A percentile compares a stretch with the other conserved stretches of the same genome.
Evolutionary conservation across 2,113 vertebrate genomes (phyloP).

Genomic region (Apeltes quadracus): DNA sequence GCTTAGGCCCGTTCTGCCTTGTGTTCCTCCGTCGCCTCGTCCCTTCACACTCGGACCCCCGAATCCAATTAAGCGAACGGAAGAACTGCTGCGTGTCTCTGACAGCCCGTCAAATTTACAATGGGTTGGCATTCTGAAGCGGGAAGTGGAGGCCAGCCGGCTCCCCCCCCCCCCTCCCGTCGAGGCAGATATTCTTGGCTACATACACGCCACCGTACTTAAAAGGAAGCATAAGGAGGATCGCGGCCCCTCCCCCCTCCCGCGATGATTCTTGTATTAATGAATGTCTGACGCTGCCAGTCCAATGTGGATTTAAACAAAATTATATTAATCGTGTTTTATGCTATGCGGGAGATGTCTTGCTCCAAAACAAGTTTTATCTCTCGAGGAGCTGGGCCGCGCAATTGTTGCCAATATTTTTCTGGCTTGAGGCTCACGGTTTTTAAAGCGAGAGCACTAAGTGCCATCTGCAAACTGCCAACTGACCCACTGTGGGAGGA

Average conservation of each 20-base stretch:
- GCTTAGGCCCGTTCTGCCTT: slow-evolving; percentile 15
- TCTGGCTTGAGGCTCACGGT: neutral
- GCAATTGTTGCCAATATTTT: neutral
- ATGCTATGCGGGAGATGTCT: neutral
- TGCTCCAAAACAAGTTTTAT: slow-evolving; percentile 3
- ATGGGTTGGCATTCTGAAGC: slow-evolving; percentile 40
- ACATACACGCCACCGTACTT: neutral
- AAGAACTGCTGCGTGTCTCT: slow-evolving; percentile 43
- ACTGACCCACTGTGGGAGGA: neutral
- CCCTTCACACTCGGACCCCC: slow-evolving; percentile 35
- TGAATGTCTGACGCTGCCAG: slow-evolving; percentile 7
- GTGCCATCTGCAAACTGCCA: neutral
- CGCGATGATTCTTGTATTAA: slow-evolving; percentile 19
- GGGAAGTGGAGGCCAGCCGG: slow-evolving; percentile 32
- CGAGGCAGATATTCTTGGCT: slow-evolving; percentile 37
- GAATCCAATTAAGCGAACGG: slow-evolving; percentile 65
- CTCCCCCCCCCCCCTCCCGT: too few relatives aligned
- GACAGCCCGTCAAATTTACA: slow-evolving; percentile 62
- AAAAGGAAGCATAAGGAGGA: neutral
- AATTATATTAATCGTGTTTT: slow-evolving; percentile 17
- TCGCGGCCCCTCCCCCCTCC: slow-evolving; percentile 10
- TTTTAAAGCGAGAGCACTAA: neutral
- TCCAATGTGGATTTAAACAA: neutral
- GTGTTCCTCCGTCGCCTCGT: slow-evolving; percentile 50
- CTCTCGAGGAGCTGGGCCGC: neutral